Percentiles rank a stretch among this genome's conserved stretches.
These are phyloP conservation scores for Colaptes auratus DNA, from an alignment of 2,113 vertebrate genomes.

Conservation along the genomic window DNA sequence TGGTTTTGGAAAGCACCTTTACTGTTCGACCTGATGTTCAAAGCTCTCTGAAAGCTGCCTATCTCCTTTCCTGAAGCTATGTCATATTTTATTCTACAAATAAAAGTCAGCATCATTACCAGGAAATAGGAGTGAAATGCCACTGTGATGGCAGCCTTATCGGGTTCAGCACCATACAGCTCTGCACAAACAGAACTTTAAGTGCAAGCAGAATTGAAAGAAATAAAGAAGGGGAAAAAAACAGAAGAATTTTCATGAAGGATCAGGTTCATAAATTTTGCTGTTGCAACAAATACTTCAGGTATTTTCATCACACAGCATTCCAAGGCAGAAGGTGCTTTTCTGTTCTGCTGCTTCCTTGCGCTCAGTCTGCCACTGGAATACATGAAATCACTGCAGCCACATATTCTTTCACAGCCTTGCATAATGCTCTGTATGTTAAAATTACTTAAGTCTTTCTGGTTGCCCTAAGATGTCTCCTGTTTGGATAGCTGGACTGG, in stretches of 20 bases:
- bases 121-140: not conserved
- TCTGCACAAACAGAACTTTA: not conserved
- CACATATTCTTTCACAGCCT: not conserved
- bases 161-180: not conserved
- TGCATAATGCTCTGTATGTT: not conserved
- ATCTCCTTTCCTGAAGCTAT: not conserved
- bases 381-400: not conserved
- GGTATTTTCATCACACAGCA: not conserved
- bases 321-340: not conserved
- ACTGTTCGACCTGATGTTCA: not conserved
- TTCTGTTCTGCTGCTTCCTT: not conserved
- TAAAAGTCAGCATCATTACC: not conserved
- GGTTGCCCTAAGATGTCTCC: not conserved
- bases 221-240: no score
- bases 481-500: not conserved
- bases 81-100: not conserved
- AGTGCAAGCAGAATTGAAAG: not conserved
- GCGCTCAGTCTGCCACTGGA: not conserved
- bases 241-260: not conserved
- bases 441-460: not conserved
- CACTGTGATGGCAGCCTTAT: rapidly evolving
- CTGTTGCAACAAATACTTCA: not conserved
- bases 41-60: not conserved
- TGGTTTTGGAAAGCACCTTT: not conserved
- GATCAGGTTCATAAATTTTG: not conserved